Base-by-base conservation (phyloP, 2,113 vertebrate genomes). In the Gorilla gorilla region DNA sequence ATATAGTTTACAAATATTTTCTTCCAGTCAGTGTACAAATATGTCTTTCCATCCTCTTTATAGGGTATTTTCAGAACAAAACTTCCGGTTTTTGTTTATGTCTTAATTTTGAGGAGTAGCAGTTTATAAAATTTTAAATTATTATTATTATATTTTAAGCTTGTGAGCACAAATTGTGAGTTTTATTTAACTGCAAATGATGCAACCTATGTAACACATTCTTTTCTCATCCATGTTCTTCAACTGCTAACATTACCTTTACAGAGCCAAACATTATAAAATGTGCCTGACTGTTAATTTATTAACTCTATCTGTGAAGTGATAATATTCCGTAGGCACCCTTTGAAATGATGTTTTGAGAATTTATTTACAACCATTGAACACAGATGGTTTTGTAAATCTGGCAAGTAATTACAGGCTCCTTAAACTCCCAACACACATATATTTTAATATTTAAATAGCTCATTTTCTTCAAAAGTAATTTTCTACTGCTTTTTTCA, bases 231-330 rank as follows among this genome's bases (percentile, higher is more conserved):
- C 25, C 17, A 90, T 23, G 23, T 95, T 93, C 85, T 95, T 93
- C 85, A 70, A 64, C 55, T n/a, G 40, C 68, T 64, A 79, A 96
- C 75, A 88, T 52, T 57, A 35, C 23, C 18, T 48, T 80, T 68
- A 89, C 0, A 45, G 88, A 96, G 79, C 92, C 50, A 32, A 89
- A 85, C 8, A n/a, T 35, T 84, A 18, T 84, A 97, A 96, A 88
- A 73, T 93, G 40, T 83, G 16, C 64, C 96, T 66, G 45, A 82
- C 96, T 82, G 96, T 94, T 97, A 97, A 98, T 96, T 98, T 97
- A 98, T 98, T 98, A 87, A 66, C 88, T 94, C 93, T 94, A 61
- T 95, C 68, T 94, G 66, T 95, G 68, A 94, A 97, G 43, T 38
- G 79, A 85, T 91, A 30, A 97, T 96, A 96, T 87, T 97, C 82